Percentiles rank a stretch among this genome's conserved stretches.
phyloP scores from a whole-genome alignment of 2,888 invertebrate genomes.

The Rhopalosiphum nymphaeae region DNA sequence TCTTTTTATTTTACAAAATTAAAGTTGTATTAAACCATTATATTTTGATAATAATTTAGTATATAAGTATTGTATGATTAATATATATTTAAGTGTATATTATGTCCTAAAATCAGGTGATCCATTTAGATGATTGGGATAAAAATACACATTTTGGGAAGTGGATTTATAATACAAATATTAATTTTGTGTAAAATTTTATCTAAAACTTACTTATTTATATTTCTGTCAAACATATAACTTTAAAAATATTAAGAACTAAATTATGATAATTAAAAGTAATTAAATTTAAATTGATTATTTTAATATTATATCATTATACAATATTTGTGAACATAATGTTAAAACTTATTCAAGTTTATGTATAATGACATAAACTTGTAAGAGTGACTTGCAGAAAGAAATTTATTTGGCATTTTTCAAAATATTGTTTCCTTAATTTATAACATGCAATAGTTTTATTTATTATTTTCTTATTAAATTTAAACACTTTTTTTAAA shows the following conservation, averaged over 20 bases:
- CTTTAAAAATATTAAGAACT: not conserved
- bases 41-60: not conserved
- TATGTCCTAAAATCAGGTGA: not conserved
- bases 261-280: not conserved
- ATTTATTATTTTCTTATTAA: not conserved
- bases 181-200: not conserved
- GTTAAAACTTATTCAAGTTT: not conserved
- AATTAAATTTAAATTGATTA: not conserved
- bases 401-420: not conserved
- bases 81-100: not conserved
- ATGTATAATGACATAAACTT: not conserved
- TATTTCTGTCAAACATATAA: not conserved
- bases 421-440: not conserved
- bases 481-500: not conserved
- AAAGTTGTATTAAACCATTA: not conserved
- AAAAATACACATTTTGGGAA: not conserved
- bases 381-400: not conserved
- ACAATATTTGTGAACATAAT: not conserved
- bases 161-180: not conserved
- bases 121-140: not conserved
- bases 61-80: not conserved
- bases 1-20: not conserved
- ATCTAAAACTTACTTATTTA: not conserved
- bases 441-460: not conserved
- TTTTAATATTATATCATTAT: not conserved